These are phyloP conservation scores for Dugesia japonica DNA, from an alignment of 2,888 invertebrate genomes.

Conservation along the genomic window DNA sequence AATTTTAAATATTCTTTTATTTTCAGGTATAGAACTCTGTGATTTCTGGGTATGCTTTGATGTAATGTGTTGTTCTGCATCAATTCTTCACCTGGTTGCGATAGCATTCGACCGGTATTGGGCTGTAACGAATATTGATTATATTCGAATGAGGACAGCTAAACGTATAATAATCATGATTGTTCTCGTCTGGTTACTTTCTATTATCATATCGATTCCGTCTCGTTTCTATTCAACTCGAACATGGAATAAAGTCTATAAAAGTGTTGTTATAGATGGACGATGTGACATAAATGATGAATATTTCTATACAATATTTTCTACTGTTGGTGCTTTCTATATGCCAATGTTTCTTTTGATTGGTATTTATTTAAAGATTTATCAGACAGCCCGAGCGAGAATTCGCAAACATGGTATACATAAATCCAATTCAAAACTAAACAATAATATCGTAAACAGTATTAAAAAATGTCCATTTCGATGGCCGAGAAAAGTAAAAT, in stretches of 20 bases:
- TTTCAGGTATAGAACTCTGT: slow-evolving; percentile 50
- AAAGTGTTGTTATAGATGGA: slow-evolving; percentile 38
- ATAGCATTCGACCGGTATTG: slow-evolving; percentile 91
- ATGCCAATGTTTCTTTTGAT: slow-evolving; percentile 81
- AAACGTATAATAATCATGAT: slow-evolving; percentile 66
- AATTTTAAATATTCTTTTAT: too few relatives aligned
- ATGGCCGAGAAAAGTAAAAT: slow-evolving; percentile 10
- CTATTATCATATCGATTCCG: slow-evolving; percentile 76
- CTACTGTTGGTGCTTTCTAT: slow-evolving; percentile 89
- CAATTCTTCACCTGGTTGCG: slow-evolving; percentile 83
- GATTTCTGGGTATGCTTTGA: slow-evolving; percentile 93
- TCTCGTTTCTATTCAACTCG: slow-evolving; percentile 33
- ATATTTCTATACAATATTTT: slow-evolving; percentile 69
- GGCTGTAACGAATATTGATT: slow-evolving; percentile 92
- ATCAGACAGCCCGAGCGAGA: slow-evolving; percentile 68
- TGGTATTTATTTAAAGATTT: slow-evolving; percentile 89
- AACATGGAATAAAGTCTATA: background rate
- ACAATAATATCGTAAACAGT: background rate
- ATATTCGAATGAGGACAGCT: slow-evolving; percentile 65
- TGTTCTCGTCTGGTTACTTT: slow-evolving; percentile 73
- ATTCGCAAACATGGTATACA: slow-evolving; percentile 52
- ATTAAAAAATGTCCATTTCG: slow-evolving; percentile 4
- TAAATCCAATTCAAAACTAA: background rate
- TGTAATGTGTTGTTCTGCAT: slow-evolving; percentile 85
- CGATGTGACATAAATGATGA: slow-evolving; percentile 82